These are phyloP conservation scores for Psammodynastes pulverulentus DNA, from an alignment of 2,113 vertebrate genomes.

Conservation along the genomic window DNA sequence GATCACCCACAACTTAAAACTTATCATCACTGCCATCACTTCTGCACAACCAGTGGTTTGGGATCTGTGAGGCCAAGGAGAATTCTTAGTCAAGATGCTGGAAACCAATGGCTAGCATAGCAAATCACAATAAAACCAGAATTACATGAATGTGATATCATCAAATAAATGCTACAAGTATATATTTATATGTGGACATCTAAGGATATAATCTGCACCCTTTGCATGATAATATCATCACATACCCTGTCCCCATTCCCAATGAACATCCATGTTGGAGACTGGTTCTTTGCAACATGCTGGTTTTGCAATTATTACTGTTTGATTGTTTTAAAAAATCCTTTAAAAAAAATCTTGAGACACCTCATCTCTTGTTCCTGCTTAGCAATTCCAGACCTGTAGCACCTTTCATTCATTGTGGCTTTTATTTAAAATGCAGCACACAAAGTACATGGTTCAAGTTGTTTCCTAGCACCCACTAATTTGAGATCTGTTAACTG, in stretches of 20 bases:
- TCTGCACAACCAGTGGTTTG: not conserved
- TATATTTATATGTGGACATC: not conserved
- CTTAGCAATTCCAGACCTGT: not conserved
- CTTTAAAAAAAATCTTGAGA: not conserved
- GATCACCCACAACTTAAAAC: no score
- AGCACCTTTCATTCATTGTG: not conserved
- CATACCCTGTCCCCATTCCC: not conserved
- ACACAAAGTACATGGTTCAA: not conserved
- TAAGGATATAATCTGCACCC: not conserved
- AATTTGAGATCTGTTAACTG: not conserved
- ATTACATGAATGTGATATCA: not conserved
- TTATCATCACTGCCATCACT: no score
- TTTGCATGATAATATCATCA: not conserved
- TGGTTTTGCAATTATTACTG: not conserved
- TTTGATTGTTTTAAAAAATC: not conserved
- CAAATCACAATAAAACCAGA: not conserved
- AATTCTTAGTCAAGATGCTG: not conserved
- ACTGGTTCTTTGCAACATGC: not conserved
- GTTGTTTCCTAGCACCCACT: not conserved
- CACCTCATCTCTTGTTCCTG: not conserved
- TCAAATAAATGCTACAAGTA: not conserved
- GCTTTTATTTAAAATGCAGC: not conserved
- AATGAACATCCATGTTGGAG: not conserved
- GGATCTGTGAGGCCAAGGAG: not conserved
- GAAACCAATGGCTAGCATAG: not conserved